phyloP scores from a whole-genome alignment of 2,888 invertebrate genomes.

The Drosophila hawaiiensis region DNA sequence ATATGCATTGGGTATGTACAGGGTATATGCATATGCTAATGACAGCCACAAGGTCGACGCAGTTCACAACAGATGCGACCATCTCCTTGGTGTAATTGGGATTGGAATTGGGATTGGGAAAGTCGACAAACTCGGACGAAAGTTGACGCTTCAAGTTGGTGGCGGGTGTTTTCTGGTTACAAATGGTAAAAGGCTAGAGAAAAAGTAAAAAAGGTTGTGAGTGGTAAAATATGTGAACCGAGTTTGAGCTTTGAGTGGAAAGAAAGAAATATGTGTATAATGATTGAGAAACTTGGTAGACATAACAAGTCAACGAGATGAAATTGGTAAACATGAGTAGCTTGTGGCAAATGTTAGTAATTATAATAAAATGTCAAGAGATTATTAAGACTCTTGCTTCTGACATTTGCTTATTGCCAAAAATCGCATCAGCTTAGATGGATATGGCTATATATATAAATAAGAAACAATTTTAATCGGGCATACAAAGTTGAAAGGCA shows the following conservation, averaged over 20 bases:
- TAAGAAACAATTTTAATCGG: not conserved
- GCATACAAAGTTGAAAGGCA: not conserved
- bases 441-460: too few relatives aligned
- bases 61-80: constrained; percentile 22
- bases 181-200: not conserved
- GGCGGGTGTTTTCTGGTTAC: not conserved
- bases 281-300: constrained; percentile 12
- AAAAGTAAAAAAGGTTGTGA: constrained; percentile 1
- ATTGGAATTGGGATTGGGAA: constrained; percentile 1
- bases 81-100: not conserved
- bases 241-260: not conserved
- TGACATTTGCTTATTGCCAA: not conserved
- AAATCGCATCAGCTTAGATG: not conserved
- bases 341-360: not conserved
- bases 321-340: not conserved
- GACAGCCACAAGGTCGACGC: constrained; percentile 59
- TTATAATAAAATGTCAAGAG: not conserved
- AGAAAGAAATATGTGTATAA: constrained; percentile 3
- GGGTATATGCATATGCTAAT: constrained; percentile 35
- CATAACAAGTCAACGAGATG: constrained; percentile 1
- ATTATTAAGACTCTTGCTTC: not conserved
- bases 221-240: not conserved
- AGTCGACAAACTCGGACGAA: constrained; percentile 16
- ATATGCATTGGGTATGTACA: not conserved
- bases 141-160: not conserved